Conservation (phyloP, 1,140 invertebrate species). For the Akabosia matsudoensis region DNA sequence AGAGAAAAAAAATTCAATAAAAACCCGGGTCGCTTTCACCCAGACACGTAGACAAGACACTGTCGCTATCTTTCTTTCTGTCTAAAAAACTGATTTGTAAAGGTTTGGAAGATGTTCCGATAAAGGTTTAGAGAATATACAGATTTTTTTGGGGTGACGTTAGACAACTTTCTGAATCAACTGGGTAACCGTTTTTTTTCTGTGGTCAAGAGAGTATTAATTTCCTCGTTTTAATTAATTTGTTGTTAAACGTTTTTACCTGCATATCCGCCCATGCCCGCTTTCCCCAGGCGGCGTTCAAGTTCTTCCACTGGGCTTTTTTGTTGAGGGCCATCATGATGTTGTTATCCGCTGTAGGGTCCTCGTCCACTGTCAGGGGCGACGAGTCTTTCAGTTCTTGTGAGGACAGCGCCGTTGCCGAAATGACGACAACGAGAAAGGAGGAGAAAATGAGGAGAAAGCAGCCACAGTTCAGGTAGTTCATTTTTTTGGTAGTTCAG, state of each 20-base stretch:
- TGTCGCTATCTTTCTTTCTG: no score
- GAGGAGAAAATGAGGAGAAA: constrained; percentile 24
- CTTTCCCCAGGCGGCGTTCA: constrained; percentile 40
- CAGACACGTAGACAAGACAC: no score
- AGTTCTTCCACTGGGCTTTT: constrained; percentile 34
- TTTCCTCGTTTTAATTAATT: neutral
- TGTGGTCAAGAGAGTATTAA: no score
- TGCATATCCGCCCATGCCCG: constrained; percentile 40
- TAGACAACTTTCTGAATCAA: no score
- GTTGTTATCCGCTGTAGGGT: neutral
- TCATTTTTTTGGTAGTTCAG: constrained; percentile 13
- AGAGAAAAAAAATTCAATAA: no score
- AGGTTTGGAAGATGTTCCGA: no score
- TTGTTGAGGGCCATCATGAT: constrained; percentile 22
- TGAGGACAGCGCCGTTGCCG: constrained; percentile 11
- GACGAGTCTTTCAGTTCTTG: constrained; percentile 23
- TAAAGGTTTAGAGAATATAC: no score
- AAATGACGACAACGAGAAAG: constrained; percentile 24
- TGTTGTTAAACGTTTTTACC: constrained; percentile 23
- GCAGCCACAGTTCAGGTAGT: constrained; percentile 29
- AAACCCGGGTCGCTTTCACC: no score
- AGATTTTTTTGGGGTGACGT: no score
- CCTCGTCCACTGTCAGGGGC: neutral
- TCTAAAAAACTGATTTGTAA: no score
- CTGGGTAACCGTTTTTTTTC: no score